phyloP scores from a whole-genome alignment of 2,797 vertebrate genomes.

The Hybognathus amarus region DNA sequence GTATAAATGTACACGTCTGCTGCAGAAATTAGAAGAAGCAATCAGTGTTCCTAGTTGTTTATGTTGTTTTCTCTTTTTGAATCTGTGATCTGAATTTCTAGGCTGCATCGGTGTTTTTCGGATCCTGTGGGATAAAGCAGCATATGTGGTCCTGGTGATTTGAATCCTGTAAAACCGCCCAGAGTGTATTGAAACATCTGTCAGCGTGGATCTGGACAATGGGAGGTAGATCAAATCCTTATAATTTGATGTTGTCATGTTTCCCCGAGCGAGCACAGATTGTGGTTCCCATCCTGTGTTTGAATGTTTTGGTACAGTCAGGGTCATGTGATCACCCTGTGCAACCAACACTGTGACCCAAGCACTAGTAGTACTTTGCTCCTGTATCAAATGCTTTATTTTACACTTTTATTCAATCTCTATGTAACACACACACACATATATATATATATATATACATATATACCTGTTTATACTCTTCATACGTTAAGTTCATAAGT shows the following conservation, averaged over 20 bases:
- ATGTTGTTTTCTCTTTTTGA: conserved; percentile 20
- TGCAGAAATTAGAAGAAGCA: neutral
- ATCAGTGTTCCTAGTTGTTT: conserved; percentile 10
- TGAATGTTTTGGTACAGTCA: conserved; percentile 14
- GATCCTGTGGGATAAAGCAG: conserved; percentile 24
- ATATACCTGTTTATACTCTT: neutral
- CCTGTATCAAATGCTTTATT: neutral
- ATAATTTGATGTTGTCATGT: conserved; percentile 12
- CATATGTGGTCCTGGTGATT: conserved; percentile 30
- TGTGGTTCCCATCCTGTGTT: neutral
- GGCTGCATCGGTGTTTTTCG: neutral
- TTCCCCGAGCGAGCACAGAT: conserved; percentile 13
- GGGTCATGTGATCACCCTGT: conserved; percentile 7
- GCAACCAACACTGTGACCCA: neutral
- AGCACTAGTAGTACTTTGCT: conserved; percentile 5
- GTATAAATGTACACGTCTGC: neutral
- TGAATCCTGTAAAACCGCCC: conserved; percentile 26
- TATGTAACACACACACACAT: no score
- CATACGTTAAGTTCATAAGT: no score
- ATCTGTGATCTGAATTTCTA: conserved; percentile 17
- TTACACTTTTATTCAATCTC: neutral
- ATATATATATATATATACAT: no score
- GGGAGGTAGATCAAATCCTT: conserved; percentile 20
- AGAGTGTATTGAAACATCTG: conserved; percentile 34
- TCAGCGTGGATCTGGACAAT: conserved; percentile 20